A percentile compares a stretch with the other conserved stretches of the same genome.
Conservation (phyloP, 2,113 vertebrate species). For the Callipepla squamata region DNA sequence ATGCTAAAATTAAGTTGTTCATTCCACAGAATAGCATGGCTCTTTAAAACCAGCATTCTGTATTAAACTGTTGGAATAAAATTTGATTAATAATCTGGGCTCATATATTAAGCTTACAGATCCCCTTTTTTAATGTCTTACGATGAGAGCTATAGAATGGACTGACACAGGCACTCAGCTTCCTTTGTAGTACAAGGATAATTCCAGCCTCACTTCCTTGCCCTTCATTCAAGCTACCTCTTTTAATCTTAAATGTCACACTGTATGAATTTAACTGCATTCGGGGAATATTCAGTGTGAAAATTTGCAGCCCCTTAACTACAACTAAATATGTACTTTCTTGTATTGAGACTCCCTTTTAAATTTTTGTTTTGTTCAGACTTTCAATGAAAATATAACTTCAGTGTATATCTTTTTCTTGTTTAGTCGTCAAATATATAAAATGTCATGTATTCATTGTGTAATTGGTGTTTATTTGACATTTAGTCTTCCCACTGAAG, state of each 20-base stretch:
- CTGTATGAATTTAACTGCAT: neutral
- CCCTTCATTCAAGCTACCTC: neutral
- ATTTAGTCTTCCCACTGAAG: slow-evolving; percentile 51
- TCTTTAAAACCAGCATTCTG: neutral
- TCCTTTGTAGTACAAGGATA: neutral
- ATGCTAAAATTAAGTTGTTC: neutral
- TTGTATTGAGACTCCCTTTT: neutral
- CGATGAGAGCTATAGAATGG: neutral
- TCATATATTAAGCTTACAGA: neutral
- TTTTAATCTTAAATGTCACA: slow-evolving; percentile 5
- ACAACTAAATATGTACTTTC: neutral
- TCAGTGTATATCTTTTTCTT: neutral
- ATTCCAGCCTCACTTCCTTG: neutral
- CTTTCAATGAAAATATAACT: slow-evolving; percentile 5
- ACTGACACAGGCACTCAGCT: neutral
- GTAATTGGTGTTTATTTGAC: slow-evolving; percentile 54
- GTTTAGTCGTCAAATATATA: slow-evolving; percentile 28
- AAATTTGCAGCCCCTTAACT: neutral
- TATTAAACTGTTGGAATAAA: neutral
- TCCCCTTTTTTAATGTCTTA: neutral
- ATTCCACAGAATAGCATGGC: neutral
- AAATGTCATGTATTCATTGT: slow-evolving; percentile 24
- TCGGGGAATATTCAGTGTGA: neutral
- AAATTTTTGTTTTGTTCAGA: neutral
- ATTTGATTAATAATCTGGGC: neutral